Conservation (phyloP, 2,888 invertebrate genomes). For the Tipula confusa region DNA sequence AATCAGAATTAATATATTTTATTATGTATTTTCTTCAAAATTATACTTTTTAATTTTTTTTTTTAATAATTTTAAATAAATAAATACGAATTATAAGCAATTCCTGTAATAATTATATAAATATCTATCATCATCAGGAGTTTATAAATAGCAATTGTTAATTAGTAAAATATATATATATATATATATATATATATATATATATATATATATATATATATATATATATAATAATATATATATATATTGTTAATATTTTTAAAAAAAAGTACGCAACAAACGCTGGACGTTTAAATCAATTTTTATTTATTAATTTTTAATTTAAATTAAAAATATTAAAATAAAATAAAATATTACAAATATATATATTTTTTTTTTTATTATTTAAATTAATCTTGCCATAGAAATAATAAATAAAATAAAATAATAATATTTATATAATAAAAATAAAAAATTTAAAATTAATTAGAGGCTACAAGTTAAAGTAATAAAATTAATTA, state of each 20-base stretch:
- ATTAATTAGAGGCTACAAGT: not conserved
- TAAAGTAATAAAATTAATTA: not conserved
- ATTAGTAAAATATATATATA: not conserved
- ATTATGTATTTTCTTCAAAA: too few relatives aligned
- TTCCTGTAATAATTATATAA: not conserved
- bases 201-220: not conserved
- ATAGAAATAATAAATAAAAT: not conserved
- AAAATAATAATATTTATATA: not conserved
- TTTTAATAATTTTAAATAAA: not conserved
- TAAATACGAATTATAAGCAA: not conserved
- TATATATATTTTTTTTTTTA: not conserved
- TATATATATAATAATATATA: not conserved
- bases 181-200: too few relatives aligned
- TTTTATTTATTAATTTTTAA: not conserved
- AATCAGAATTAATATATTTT: not conserved
- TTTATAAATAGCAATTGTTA: not conserved
- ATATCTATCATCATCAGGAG: not conserved
- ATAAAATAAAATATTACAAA: not conserved
- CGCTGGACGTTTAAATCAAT: not conserved
- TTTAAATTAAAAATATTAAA: not conserved
- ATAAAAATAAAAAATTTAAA: not conserved
- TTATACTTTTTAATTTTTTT: not conserved
- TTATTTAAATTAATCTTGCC: not conserved
- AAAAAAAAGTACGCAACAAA: too few relatives aligned
- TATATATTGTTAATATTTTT: not conserved